Conservation (phyloP, 1,140 invertebrate genomes). For the Anoplolepis gracilipes region DNA sequence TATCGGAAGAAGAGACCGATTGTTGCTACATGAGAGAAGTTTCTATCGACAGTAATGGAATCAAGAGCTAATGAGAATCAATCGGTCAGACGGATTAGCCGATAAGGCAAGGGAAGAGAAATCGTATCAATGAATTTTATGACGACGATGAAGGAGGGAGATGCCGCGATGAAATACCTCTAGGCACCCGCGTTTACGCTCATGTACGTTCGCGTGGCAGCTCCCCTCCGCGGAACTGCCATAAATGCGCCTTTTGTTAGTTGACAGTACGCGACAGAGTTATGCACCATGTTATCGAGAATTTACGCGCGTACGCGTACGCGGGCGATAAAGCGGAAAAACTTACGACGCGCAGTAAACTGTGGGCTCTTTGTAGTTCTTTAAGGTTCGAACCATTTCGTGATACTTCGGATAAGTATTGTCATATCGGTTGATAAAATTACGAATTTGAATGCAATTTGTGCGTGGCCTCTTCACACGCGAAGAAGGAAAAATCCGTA, state of each 20-base stretch:
- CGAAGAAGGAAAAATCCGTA: neutral
- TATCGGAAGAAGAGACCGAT: constrained; percentile 27
- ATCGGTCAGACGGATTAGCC: constrained; percentile 69
- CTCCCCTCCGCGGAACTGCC: constrained; percentile 2
- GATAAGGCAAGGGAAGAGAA: constrained; percentile 68
- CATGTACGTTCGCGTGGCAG: neutral
- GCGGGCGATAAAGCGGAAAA: constrained; percentile 38
- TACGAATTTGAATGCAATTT: constrained; percentile 2
- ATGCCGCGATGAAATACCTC: constrained; percentile 9
- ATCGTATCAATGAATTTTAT: constrained; percentile 63
- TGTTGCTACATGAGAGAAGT: constrained; percentile 64
- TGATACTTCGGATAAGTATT: neutral
- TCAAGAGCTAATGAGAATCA: constrained; percentile 77
- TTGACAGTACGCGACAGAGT: constrained; percentile 33
- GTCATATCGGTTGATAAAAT: constrained; percentile 42
- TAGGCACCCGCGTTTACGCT: neutral
- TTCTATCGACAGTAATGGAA: constrained; percentile 75
- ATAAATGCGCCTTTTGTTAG: constrained; percentile 65
- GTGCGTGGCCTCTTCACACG: neutral
- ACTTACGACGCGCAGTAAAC: constrained; percentile 42
- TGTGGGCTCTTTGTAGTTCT: constrained; percentile 29
- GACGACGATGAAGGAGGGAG: constrained; percentile 23
- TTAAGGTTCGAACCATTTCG: neutral
- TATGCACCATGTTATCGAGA: constrained; percentile 45
- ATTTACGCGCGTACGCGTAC: constrained; percentile 35